phyloP scores from a whole-genome alignment of 2,888 invertebrate genomes.

The Temnothorax ravouxi region DNA sequence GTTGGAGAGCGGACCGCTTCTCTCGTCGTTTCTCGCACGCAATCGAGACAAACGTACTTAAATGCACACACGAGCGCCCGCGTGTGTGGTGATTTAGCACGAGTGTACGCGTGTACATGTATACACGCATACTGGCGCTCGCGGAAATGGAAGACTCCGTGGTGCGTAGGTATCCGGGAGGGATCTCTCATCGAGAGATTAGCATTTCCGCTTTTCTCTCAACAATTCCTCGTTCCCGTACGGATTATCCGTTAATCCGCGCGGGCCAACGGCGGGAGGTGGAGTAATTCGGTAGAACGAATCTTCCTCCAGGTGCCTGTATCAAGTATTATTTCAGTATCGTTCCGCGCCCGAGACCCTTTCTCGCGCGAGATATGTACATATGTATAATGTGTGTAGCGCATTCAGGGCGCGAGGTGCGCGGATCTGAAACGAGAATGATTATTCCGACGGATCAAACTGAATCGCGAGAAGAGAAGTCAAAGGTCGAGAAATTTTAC shows the following conservation, averaged over 20 bases:
- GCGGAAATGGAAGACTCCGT: constrained; percentile 75
- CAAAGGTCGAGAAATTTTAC: constrained; percentile 35
- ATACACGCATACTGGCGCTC: constrained; percentile 59
- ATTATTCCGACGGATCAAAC: constrained; percentile 66
- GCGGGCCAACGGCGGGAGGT: constrained; percentile 74
- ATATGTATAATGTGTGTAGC: constrained; percentile 22
- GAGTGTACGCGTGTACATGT: constrained; percentile 41
- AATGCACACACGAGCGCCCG: constrained; percentile 54
- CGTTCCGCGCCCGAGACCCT: constrained; percentile 74
- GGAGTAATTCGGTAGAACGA: constrained; percentile 76
- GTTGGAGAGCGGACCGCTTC: constrained; percentile 78
- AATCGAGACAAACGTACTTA: constrained; percentile 78
- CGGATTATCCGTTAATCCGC: constrained; percentile 85
- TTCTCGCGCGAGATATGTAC: constrained; percentile 57
- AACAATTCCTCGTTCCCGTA: constrained; percentile 84
- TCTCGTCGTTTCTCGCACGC: constrained; percentile 75
- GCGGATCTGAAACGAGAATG: constrained; percentile 56
- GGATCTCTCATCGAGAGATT: constrained; percentile 86
- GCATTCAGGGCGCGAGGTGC: constrained; percentile 40
- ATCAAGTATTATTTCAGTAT: constrained; percentile 86
- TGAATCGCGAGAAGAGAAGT: constrained; percentile 42
- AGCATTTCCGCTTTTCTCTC: constrained; percentile 86
- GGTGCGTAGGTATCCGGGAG: constrained; percentile 78
- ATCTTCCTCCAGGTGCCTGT: constrained; percentile 83
- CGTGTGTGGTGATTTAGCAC: constrained; percentile 65